These are phyloP conservation scores for Meda fulgida DNA, from an alignment of 2,797 vertebrate species.

Conservation along the genomic window DNA sequence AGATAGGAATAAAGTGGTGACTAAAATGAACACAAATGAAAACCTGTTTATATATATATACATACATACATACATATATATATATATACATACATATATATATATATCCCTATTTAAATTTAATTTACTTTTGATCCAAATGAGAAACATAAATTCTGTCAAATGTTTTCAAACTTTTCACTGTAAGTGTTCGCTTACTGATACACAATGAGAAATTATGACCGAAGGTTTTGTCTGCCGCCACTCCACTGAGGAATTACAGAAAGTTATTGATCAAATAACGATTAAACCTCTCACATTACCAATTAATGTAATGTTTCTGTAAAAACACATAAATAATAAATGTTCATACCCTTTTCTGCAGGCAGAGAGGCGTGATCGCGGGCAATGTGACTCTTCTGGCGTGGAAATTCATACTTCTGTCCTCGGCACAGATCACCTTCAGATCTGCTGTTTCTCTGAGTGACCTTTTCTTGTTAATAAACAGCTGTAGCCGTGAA, in stretches of 20 bases:
- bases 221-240: not conserved
- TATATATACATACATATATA: too few relatives aligned
- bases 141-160: not conserved
- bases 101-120: too few relatives aligned
- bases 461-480: slow-evolving; percentile 6
- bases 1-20: not conserved
- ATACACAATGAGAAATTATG: not conserved
- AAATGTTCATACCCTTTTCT: slow-evolving; percentile 81
- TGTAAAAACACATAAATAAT: not conserved
- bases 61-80: not conserved
- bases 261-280: not conserved
- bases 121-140: not conserved
- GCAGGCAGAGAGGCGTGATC: slow-evolving; percentile 88
- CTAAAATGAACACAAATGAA: not conserved
- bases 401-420: slow-evolving; percentile 88
- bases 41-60: not conserved
- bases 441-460: slow-evolving; percentile 2
- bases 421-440: slow-evolving; percentile 9
- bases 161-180: not conserved
- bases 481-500: slow-evolving; percentile 7
- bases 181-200: not conserved
- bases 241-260: not conserved
- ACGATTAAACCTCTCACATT: too few relatives aligned
- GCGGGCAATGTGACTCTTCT: slow-evolving; percentile 91
- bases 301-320: not conserved